Percentiles rank a stretch among this genome's conserved stretches.
Evolutionary conservation across 1,140 invertebrate species (phyloP).

Genomic region (Drosophila takahashii): DNA sequence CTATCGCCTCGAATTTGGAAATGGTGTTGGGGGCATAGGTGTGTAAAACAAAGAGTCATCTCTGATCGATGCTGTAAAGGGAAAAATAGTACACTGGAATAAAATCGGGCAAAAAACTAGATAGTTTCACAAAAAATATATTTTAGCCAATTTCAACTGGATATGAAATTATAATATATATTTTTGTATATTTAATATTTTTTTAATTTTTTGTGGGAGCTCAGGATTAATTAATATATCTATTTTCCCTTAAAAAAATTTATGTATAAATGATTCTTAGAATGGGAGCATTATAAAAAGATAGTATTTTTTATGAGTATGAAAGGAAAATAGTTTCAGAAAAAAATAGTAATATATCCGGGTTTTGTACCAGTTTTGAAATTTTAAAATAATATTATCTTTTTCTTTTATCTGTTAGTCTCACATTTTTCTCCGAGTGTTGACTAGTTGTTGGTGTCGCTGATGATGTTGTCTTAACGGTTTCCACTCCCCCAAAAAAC

Average conservation of each 20-base stretch:
- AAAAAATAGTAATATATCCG: too few relatives aligned
- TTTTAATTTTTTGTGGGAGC: not conserved
- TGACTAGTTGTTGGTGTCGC: slow-evolving; percentile 20
- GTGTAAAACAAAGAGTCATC: slow-evolving; percentile 49
- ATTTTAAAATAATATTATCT: too few relatives aligned
- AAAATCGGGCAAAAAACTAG: not conserved
- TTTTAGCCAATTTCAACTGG: not conserved
- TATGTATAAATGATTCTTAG: too few relatives aligned
- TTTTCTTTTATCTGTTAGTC: too few relatives aligned
- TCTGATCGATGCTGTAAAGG: slow-evolving; percentile 39
- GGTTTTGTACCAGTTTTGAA: too few relatives aligned
- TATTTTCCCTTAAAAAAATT: too few relatives aligned
- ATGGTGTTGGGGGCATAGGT: slow-evolving; percentile 39
- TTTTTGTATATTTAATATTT: not conserved
- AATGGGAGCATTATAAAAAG: too few relatives aligned
- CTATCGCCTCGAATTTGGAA: slow-evolving; percentile 33
- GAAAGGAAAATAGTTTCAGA: too few relatives aligned
- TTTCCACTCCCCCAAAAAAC: slow-evolving; percentile 10
- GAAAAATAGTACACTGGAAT: slow-evolving; percentile 12
- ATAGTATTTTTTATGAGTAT: too few relatives aligned
- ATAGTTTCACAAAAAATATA: not conserved
- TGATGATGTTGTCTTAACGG: slow-evolving; percentile 45
- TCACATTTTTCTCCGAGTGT: slow-evolving; percentile 16
- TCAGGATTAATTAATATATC: not conserved
- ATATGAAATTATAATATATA: slow-evolving; percentile 3